These are phyloP conservation scores for Halisarca cf. caerulea DNA, from an alignment of 37 sponge, comb jelly and placozoan species.

Conservation along the genomic window DNA sequence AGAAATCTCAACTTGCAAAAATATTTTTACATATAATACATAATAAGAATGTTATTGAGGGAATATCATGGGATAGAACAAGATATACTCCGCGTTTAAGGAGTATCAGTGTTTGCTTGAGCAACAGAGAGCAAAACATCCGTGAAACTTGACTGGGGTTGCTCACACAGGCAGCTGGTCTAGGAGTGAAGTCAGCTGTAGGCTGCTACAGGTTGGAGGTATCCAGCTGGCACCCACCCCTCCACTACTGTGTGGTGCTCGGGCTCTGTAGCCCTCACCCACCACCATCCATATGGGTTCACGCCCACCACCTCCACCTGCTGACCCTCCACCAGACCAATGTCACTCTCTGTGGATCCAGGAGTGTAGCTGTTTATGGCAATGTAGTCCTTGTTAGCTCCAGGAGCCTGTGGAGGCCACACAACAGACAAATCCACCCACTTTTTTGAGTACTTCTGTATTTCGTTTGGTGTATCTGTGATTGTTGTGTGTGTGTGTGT, in stretches of 20 bases:
- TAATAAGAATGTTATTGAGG: too few species aligned
- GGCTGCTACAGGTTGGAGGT: conserved; percentile 35
- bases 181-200: too few species aligned
- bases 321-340: conserved; percentile 51
- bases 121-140: not conserved
- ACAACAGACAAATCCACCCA: not conserved
- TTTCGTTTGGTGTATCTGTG: too few species aligned
- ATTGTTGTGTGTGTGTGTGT: too few species aligned
- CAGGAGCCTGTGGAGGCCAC: conserved; percentile 63
- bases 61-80: too few species aligned
- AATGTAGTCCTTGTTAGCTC: conserved; percentile 50
- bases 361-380: conserved; percentile 66
- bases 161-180: not conserved
- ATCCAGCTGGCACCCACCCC: conserved; percentile 88
- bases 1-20: too few species aligned
- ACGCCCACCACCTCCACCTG: conserved; percentile 77
- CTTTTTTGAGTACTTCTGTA: too few species aligned
- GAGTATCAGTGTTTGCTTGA: too few species aligned
- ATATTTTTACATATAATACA: too few species aligned
- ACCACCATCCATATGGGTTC: conserved; percentile 83
- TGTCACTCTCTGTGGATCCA: conserved; percentile 54
- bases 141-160: not conserved
- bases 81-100: too few species aligned
- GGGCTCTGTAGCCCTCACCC: conserved; percentile 60
- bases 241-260: conserved; percentile 34